phyloP scores from a whole-genome alignment of 2,797 vertebrate species.

The Microtus obscurus region DNA sequence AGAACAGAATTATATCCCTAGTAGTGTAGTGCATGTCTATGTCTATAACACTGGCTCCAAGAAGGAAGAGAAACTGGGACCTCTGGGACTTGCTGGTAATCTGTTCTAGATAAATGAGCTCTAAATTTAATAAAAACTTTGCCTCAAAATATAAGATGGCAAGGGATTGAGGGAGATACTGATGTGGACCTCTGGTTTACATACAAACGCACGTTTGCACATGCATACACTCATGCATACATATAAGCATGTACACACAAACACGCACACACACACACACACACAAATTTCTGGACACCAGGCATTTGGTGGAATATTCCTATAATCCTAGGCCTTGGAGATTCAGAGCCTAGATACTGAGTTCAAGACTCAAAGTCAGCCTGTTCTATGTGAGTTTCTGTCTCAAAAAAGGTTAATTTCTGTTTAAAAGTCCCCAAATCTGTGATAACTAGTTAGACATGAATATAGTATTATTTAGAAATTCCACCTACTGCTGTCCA shows the following conservation, averaged over 20 bases:
- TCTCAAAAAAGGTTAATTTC: not conserved
- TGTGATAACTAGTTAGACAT: not conserved
- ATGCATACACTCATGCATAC: not conserved
- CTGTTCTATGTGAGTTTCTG: not conserved
- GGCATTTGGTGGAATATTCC: not conserved
- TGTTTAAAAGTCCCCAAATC: conserved; percentile 16
- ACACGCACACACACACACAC: not conserved
- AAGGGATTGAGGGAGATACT: not conserved
- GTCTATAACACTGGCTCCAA: not conserved
- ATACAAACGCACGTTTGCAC: not conserved
- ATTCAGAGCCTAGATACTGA: not conserved
- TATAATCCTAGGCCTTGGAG: not conserved
- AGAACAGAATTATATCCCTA: not conserved
- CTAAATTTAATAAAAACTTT: not conserved
- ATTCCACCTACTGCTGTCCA: not conserved
- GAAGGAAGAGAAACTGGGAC: not conserved
- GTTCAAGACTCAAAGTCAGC: not conserved
- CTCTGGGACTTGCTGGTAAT: not conserved
- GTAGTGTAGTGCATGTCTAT: not conserved
- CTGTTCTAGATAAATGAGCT: not conserved
- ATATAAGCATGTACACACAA: not conserved
- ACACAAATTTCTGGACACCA: not conserved
- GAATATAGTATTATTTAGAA: conserved; percentile 29
- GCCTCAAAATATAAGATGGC: not conserved
- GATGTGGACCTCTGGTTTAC: not conserved